Evolutionary conservation across 2,113 vertebrate species (phyloP).

Genomic region (Xiphophorus couchianus): DNA sequence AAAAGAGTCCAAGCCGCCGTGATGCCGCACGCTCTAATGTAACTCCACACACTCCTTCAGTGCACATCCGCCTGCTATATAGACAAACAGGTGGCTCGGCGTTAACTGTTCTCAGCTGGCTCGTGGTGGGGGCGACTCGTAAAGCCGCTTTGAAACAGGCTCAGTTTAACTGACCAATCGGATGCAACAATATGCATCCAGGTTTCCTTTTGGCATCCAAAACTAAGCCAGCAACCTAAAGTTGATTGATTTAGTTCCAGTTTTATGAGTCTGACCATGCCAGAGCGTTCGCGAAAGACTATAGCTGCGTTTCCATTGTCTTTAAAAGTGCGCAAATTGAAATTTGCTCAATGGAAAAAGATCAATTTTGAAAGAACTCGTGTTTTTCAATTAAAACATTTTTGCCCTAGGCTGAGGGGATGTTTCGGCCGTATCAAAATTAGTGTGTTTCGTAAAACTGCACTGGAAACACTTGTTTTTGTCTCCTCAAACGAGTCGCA

Average conservation of each 20-base stretch:
- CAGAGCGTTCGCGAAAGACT: neutral
- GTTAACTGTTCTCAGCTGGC: slow-evolving; percentile 50
- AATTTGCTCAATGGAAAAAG: no score
- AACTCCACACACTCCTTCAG: slow-evolving; percentile 61
- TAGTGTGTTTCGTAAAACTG: no score
- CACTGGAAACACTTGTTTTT: no score
- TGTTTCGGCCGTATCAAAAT: no score
- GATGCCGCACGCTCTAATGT: slow-evolving; percentile 46
- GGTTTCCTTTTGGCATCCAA: neutral
- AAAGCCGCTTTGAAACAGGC: slow-evolving; percentile 1
- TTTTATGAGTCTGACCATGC: neutral
- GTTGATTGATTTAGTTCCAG: no score
- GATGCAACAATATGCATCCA: neutral
- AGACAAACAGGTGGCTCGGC: slow-evolving; percentile 67
- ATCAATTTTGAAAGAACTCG: no score
- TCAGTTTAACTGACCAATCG: neutral
- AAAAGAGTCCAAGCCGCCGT: slow-evolving; percentile 42
- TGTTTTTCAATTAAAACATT: no score
- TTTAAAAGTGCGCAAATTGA: no score
- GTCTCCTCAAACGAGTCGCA: no score
- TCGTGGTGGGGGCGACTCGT: neutral
- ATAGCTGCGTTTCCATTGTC: neutral
- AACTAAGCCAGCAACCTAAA: neutral
- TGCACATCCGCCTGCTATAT: slow-evolving; percentile 60
- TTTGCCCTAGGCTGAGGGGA: no score